Percentiles rank a stretch among this genome's conserved stretches.
These are phyloP conservation scores for Cryptotis parvus DNA, from an alignment of 2,113 vertebrate genomes.

Conservation along the genomic window DNA sequence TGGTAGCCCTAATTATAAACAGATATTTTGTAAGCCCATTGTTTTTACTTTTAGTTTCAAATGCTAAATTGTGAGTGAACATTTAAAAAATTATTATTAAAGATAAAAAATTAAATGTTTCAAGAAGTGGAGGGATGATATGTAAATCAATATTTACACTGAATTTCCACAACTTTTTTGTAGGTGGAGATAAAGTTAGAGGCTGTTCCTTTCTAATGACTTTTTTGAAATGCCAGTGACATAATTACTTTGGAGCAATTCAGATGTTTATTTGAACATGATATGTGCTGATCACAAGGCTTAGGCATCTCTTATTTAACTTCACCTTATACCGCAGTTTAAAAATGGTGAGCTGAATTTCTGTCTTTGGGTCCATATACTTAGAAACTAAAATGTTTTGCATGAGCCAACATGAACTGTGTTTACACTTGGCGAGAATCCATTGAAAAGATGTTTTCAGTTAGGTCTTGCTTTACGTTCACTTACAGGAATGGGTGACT, in stretches of 20 bases:
- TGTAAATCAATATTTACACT: neutral
- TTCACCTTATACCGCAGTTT: neutral
- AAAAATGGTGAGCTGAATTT: neutral
- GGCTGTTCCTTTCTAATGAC: neutral
- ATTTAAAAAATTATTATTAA: neutral
- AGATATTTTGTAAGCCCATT: neutral
- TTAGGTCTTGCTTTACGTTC: neutral
- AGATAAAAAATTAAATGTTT: constrained; percentile 13
- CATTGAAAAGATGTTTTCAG: neutral
- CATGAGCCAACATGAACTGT: neutral
- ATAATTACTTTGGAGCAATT: neutral
- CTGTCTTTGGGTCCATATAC: neutral
- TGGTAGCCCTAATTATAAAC: constrained; percentile 38
- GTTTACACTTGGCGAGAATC: neutral
- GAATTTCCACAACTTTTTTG: neutral
- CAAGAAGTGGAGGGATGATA: neutral
- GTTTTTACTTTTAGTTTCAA: constrained; percentile 34
- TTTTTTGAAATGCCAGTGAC: neutral
- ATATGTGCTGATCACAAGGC: neutral
- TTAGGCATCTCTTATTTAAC: neutral
- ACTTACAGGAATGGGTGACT: neutral
- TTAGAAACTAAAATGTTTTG: neutral
- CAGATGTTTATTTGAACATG: neutral
- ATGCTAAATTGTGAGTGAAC: neutral
- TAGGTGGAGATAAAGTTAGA: neutral